phyloP scores from a whole-genome alignment of 2,113 vertebrate species.

The Andinoacara biseriatus region DNA sequence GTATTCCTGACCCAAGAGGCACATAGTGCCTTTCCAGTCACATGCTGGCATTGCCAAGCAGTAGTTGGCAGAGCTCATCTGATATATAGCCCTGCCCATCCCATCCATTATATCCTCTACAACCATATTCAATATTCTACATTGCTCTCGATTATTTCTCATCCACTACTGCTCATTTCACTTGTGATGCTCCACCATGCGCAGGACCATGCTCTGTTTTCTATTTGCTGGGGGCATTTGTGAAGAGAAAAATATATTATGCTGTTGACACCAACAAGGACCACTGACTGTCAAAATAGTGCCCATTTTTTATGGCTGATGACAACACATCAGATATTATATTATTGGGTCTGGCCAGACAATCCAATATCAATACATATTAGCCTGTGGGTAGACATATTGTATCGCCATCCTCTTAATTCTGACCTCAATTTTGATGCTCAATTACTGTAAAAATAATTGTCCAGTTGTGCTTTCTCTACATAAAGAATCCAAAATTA shows the following conservation, averaged over 20 bases:
- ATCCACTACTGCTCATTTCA: neutral
- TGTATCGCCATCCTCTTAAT: neutral
- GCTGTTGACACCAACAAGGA: neutral
- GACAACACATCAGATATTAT: too few relatives aligned
- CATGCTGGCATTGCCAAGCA: neutral
- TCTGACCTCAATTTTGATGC: neutral
- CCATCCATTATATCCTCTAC: neutral
- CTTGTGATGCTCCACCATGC: neutral
- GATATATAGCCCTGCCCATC: neutral
- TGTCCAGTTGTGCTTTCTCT: too few relatives aligned
- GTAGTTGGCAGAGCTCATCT: neutral
- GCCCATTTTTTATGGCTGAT: too few relatives aligned
- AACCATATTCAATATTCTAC: neutral
- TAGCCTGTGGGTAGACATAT: neutral
- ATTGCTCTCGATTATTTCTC: neutral
- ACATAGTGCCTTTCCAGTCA: neutral
- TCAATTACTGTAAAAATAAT: too few relatives aligned
- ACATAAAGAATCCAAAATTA: too few relatives aligned
- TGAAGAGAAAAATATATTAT: neutral
- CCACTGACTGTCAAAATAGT: neutral
- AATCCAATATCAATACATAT: neutral
- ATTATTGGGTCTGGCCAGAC: neutral
- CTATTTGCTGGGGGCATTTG: neutral
- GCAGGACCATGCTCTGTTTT: neutral
- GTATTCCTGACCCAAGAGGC: neutral